Base-by-base conservation (phyloP, 2,888 invertebrate genomes). In the Drosophila melanosoma region DNA sequence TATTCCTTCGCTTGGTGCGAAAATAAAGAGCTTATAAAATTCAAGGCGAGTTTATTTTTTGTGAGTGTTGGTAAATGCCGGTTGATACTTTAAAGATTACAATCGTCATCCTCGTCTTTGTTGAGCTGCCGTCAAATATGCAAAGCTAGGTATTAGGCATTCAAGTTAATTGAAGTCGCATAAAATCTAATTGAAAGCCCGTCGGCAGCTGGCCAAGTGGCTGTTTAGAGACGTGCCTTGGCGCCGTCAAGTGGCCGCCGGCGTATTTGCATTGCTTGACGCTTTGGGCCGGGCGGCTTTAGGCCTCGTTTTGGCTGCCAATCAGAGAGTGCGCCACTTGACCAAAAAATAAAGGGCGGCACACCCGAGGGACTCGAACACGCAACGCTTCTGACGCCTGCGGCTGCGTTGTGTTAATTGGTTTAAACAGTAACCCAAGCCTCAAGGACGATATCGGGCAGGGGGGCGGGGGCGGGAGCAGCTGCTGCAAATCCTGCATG, bases 371-470 rank as follows among this genome's bases (percentile, higher is more conserved):
- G 85, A 77, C 53, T 49, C 38, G 29, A 48, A 61, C 80, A 81
- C 75, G 81, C 69, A 72, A 64, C 23, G 80, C 60, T 64, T 51
- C 56, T 58, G 53, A 71, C 69, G 42, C 62, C 49, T 58, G 11
- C 40, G 57, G 58, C 59, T 54, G 53, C 61, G 74, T 74, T 62
- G 77, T 81, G 90, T 88, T 87, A 90, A 87, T 90, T 90, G 80
- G 90, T 88, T 90, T 87, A 88, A 83, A 87, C 75, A 88, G 87
- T 86, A 87, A 87, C 76, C 78, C 73, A 76, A 85, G 83, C 78
- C 69, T 61, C 38, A n/a, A 33, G 38, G 49, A 40, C 40, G 29
- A 51, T 45, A 38, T 40, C 29, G 23, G 60, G 56, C 53, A 23
- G 49, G 70, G 8, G 26, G 26, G n/a, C 5, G 29, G 1, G 29